phyloP scores from a whole-genome alignment of 1,140 invertebrate species.

The Drosophila subpulchrella region DNA sequence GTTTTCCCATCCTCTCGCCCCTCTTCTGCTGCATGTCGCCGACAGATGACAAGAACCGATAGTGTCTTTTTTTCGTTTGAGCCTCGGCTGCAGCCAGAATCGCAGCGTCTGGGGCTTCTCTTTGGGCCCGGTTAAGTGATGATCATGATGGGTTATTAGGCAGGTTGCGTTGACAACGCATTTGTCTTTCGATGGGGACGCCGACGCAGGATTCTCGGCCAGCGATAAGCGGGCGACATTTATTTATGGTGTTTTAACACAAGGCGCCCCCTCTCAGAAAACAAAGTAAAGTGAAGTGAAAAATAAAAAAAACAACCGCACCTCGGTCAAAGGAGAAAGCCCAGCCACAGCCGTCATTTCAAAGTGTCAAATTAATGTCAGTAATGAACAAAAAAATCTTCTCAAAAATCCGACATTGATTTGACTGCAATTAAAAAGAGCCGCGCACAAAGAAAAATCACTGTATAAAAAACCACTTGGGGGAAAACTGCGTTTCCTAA shows the following conservation, averaged over 20 bases:
- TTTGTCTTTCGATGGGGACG: conserved; percentile 75
- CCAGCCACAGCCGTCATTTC: conserved; percentile 33
- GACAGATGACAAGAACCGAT: conserved; percentile 80
- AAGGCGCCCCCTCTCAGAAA: conserved; percentile 51
- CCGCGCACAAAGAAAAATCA: conserved; percentile 55
- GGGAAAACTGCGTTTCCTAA: conserved; percentile 37
- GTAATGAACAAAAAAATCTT: conserved; percentile 47
- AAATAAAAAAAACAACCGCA: conserved; percentile 19
- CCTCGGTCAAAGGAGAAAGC: conserved; percentile 29
- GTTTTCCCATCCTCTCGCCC: conserved; percentile 15
- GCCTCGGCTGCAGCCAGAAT: conserved; percentile 29
- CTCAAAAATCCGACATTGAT: conserved; percentile 43
- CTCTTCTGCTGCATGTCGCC: conserved; percentile 64
- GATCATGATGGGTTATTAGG: conserved; percentile 83
- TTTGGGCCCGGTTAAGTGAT: conserved; percentile 69
- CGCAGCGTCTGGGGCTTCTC: conserved; percentile 26
- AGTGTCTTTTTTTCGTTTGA: conserved; percentile 62
- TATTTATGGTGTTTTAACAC: conserved; percentile 82
- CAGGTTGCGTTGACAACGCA: conserved; percentile 83
- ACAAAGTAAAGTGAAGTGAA: conserved; percentile 10
- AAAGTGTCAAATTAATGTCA: conserved; percentile 83
- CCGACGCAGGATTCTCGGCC: conserved; percentile 67
- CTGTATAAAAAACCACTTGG: conserved; percentile 21
- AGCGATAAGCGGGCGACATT: conserved; percentile 77
- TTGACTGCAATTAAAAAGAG: conserved; percentile 56